Evolutionary conservation across 2,888 invertebrate genomes (phyloP).

Genomic region (Dendrolimus pini): DNA sequence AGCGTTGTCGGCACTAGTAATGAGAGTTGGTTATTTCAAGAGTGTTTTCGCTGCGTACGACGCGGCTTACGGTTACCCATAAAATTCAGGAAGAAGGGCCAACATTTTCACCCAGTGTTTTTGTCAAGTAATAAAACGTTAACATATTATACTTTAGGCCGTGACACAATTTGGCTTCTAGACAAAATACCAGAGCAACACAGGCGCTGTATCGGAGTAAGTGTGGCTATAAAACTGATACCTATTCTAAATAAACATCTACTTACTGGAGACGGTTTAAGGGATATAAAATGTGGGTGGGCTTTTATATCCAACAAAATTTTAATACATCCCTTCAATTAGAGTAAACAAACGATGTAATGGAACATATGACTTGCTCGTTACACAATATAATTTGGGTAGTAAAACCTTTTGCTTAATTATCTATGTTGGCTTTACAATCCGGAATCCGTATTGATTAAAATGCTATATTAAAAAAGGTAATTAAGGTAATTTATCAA

Average conservation of each 20-base stretch:
- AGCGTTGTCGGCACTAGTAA: conserved; percentile 18
- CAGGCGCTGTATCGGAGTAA: conserved; percentile 21
- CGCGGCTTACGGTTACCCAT: conserved; percentile 22
- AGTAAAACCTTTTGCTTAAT: background rate
- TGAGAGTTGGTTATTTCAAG: conserved; percentile 24
- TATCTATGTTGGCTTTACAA: background rate
- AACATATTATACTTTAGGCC: conserved; percentile 27
- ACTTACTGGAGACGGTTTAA: conserved; percentile 2
- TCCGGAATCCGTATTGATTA: no score
- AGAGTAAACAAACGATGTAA: background rate
- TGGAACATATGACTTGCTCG: background rate
- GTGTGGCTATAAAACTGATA: conserved; percentile 27
- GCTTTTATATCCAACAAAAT: background rate
- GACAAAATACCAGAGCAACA: conserved; percentile 34
- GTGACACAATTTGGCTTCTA: conserved; percentile 43
- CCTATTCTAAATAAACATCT: conserved; percentile 26
- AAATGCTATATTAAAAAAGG: no score
- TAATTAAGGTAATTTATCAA: no score
- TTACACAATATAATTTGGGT: background rate
- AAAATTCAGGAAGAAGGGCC: conserved; percentile 30
- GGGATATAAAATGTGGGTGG: background rate
- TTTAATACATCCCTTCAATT: background rate
- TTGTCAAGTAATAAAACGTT: conserved; percentile 55
- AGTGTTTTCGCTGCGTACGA: conserved; percentile 20
- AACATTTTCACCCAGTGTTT: conserved; percentile 32